Conservation (phyloP, 2,113 vertebrate species). For the Sylvicapra grimmia region DNA sequence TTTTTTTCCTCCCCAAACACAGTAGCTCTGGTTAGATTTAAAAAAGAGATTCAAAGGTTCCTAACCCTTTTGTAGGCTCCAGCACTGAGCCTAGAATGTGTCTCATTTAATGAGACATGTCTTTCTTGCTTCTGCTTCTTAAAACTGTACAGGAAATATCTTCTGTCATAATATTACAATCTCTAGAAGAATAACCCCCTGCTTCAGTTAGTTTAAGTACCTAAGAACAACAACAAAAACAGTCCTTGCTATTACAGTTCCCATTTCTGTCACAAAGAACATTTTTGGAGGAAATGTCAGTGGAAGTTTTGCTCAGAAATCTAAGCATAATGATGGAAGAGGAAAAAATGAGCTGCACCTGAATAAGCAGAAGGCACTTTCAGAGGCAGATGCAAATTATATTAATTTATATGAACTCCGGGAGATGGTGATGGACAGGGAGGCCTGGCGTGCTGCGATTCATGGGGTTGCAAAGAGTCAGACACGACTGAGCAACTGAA, state of each 20-base stretch:
- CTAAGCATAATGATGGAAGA: background rate
- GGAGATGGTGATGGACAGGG: too few relatives aligned
- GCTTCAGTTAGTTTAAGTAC: background rate
- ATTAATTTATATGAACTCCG: background rate
- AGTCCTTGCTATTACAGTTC: background rate
- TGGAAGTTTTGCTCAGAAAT: background rate
- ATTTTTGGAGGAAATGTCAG: conserved; percentile 1
- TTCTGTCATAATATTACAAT: background rate
- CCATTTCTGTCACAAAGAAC: background rate
- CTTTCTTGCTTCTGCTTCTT: background rate
- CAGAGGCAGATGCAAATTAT: background rate
- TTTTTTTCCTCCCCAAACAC: background rate
- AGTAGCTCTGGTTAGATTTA: background rate
- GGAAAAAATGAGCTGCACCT: background rate
- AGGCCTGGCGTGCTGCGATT: too few relatives aligned
- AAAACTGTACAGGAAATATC: background rate
- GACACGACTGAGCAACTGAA: too few relatives aligned
- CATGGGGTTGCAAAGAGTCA: too few relatives aligned
- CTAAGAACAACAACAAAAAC: background rate
- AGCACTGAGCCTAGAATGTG: background rate
- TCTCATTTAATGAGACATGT: background rate
- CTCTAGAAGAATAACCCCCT: background rate
- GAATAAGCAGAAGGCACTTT: conserved; percentile 21
- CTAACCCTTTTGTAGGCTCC: background rate
- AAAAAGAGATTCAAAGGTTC: background rate